Base-by-base conservation (phyloP, 2,797 vertebrate species). In the Phrynocephalus guinanensis region DNA sequence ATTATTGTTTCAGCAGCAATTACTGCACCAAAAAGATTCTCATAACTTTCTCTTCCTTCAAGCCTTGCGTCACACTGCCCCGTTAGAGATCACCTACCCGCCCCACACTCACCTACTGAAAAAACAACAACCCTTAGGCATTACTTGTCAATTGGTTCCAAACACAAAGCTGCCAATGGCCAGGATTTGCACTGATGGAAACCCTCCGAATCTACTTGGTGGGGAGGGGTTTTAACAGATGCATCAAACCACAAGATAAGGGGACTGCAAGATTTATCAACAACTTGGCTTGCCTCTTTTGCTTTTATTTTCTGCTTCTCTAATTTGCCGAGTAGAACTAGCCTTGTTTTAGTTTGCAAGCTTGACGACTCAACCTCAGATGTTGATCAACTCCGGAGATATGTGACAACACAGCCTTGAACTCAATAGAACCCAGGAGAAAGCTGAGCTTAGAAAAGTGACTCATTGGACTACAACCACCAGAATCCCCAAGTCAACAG, bases 151-250 rank as follows among this genome's bases (percentile, higher is more conserved):
- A 56, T 56, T 11, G 38, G 52, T 56, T 56, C 10, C 9, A 56
- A 56, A 56, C 52, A 56, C 52, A 2, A 56, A 56, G 52, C 13
- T 56, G 52, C 52, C 52, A 9, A 56, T 56, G 52, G 52, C 87
- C 60, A 48, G 52, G 81, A 88, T 89, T 90, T 90, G 86, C 86
- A 88, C 84, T 83, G 91, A 82, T 84, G 77, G 22, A 81, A 86
- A 87, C 2, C 71, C 72, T 22, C 28, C 13, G 11, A 4, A 70
- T 18, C 48, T 73, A 89, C 90, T 90, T 86, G 50, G 8, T 56
- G 52, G 52, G 84, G 92, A 93, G 93, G 93, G 28, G 79, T 92
- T 93, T 92, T 90, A 93, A 89, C 90, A 88, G 90, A 91, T 94
- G 93, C 83, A 92, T 52, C 30, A 86, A 20, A 68, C 33, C 24